Conservation (phyloP, 2,113 vertebrate genomes). For the Erinaceus europaeus region DNA sequence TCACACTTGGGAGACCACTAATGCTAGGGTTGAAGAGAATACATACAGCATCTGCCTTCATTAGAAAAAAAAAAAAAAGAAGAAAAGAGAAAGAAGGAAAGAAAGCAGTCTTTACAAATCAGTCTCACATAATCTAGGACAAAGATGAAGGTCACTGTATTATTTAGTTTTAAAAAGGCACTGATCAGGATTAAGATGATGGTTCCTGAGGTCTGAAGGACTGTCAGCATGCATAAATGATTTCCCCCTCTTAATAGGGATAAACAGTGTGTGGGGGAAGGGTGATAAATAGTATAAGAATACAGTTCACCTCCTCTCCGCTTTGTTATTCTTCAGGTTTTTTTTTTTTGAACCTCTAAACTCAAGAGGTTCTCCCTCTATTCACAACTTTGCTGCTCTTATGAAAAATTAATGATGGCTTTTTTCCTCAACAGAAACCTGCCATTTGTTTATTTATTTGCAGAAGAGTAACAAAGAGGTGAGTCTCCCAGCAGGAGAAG, state of each 20-base stretch:
- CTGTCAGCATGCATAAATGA: conserved; percentile 45
- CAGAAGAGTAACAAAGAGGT: conserved; percentile 78
- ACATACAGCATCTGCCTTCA: conserved; percentile 78
- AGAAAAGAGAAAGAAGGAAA: too few species aligned
- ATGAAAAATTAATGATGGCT: conserved; percentile 81
- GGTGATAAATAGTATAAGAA: background rate
- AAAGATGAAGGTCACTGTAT: conserved; percentile 82
- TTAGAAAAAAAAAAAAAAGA: too few species aligned
- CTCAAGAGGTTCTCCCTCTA: conserved; percentile 59
- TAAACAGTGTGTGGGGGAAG: background rate
- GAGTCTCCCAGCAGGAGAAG: conserved; percentile 61
- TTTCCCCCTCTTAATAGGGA: conserved; percentile 53
- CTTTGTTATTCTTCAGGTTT: conserved; percentile 62
- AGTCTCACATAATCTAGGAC: conserved; percentile 77
- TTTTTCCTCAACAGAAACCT: conserved; percentile 77
- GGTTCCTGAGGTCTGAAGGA: conserved; percentile 51
- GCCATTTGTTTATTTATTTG: conserved; percentile 73
- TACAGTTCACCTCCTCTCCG: background rate
- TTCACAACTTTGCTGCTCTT: conserved; percentile 73
- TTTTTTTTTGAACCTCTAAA: conserved; percentile 69
- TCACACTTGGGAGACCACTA: conserved; percentile 82
- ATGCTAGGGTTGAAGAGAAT: conserved; percentile 72
- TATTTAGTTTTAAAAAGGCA: conserved; percentile 68
- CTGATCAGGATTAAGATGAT: conserved; percentile 42
- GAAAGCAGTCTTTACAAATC: conserved; percentile 72